Evolutionary conservation across 37 sponge, comb jelly and placozoan genomes (phyloP), one percentile per base, ranked within the genome.

Genomic region (Cladorhizidae sp.): DNA sequence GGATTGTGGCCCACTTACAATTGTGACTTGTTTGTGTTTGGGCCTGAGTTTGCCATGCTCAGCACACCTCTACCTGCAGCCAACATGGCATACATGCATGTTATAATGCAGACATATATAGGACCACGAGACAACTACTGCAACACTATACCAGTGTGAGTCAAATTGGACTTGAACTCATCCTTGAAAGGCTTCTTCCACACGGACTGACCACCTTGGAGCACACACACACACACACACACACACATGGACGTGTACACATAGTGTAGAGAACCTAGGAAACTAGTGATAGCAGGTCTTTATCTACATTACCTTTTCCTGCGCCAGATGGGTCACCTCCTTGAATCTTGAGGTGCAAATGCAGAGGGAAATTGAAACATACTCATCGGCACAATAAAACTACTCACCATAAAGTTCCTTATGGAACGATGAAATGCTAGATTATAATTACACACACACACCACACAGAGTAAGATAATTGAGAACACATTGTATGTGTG

Each of bases 41-140:
- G 83, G 14, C 97, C 97, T 43, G 88, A 82, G 73, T 96, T 96
- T 49, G 97, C 97, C 97, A 96, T 96, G 70, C 97, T 96, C 54
- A 96, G 75, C 0, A 98, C 81, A 26, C 98, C 98, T 20, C 98
- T 80, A 37, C 94, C 94, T 91, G 83, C 64, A 28, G 3, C 5
- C 29, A 23, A 62, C 14, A 61, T 26, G 63, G 8, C 25, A n/a
- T n/a, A n/a, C n/a, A n/a, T n/a, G n/a, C n/a, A n/a, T n/a, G n/a
- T n/a, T n/a, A n/a, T n/a, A n/a, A n/a, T n/a, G n/a, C n/a, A n/a
- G n/a, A n/a, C n/a, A n/a, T n/a, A n/a, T n/a, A n/a, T n/a, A n/a
- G n/a, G n/a, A n/a, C n/a, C n/a, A n/a, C n/a, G n/a, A n/a, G n/a
- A 21, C 58, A 75, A 9, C 36, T 6, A 68, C 6, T 5, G 22